Evolutionary conservation across 2,888 invertebrate genomes (phyloP), one percentile per base, ranked within the genome.

Genomic region (Nudaria mundana): DNA sequence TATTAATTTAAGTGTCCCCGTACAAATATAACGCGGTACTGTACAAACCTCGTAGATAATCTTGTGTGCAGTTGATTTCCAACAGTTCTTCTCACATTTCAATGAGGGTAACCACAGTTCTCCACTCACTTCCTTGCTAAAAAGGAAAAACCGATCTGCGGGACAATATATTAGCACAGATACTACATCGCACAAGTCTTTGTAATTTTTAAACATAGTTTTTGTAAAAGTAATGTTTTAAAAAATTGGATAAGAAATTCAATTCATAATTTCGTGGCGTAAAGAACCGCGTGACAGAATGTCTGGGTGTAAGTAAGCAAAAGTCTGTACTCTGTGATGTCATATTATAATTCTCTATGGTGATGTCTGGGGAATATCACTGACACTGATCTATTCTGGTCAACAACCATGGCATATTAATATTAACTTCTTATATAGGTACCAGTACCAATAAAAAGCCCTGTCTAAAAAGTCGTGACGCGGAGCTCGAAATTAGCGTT

Each of bases 41-140:
- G 5, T 4, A 18, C 7, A 29, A 10, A 81, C 83, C 70, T 83
- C 82, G 48, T 68, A 71, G 52, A 70, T 66, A 3, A 85, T 72
- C 53, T 80, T 81, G 44, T 76, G 63, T 2, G 77, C 82, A 1
- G 81, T 76, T 41, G 58, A 48, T 58, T 80, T 82, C 84, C 84
- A 85, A 43, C 78, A 76, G 42, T 71, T 72, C 42, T 77, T 81
- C 32, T 81, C 82, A n/a, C 67, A 63, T 55, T 66, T 83, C 40
- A 59, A 63, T 4, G 76, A 78, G 5, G 84, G 83, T 23, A 85
- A 58, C 84, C 84, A 85, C 37, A 63, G 71, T 49, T 85, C 84
- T 1, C 82, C 80, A 30, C 62, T 75, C 1, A 63, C 41, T 29
- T 83, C 82, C 44, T 76, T 83, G 1, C 65, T 71, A 11, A 83